Evolutionary conservation across 2,797 vertebrate genomes (phyloP).

Genomic region (Pangasius macronema): DNA sequence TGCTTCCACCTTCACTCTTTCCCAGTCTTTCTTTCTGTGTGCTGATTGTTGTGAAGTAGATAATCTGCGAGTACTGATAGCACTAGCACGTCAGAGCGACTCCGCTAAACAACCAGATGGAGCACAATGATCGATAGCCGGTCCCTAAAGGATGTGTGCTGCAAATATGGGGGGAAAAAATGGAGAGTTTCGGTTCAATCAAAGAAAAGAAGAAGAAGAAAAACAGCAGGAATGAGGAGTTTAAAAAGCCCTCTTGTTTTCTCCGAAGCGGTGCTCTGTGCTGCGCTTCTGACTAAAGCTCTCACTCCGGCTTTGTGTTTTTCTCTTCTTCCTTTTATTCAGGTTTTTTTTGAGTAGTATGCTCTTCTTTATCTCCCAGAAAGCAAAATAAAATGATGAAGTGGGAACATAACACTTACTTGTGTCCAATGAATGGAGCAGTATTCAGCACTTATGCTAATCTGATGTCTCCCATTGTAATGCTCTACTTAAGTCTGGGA

Average conservation of each 20-base stretch:
- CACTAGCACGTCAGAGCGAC: background rate
- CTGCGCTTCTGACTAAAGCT: slow-evolving; percentile 10
- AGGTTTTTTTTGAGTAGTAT: background rate
- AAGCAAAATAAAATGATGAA: slow-evolving; percentile 28
- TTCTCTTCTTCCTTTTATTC: background rate
- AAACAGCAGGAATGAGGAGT: background rate
- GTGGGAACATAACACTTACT: slow-evolving; percentile 26
- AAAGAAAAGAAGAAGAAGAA: background rate
- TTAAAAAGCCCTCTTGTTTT: background rate
- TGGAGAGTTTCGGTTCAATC: background rate
- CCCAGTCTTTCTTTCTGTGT: background rate
- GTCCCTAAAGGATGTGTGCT: background rate
- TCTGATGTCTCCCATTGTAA: slow-evolving; percentile 19
- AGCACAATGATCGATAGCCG: background rate
- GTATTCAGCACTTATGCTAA: background rate
- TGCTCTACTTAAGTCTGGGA: slow-evolving; percentile 8
- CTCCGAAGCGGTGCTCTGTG: background rate
- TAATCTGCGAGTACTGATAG: background rate
- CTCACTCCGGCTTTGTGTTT: slow-evolving; percentile 9
- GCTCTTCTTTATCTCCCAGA: slow-evolving; percentile 12
- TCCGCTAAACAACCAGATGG: background rate
- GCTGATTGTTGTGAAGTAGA: background rate
- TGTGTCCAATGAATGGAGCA: slow-evolving; percentile 13
- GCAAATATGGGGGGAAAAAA: background rate
- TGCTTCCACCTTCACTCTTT: background rate